A percentile compares a stretch with the other conserved stretches of the same genome.
Conservation (phyloP, 2,113 vertebrate species). For the rat (Rattus norvegicus) region DNA sequence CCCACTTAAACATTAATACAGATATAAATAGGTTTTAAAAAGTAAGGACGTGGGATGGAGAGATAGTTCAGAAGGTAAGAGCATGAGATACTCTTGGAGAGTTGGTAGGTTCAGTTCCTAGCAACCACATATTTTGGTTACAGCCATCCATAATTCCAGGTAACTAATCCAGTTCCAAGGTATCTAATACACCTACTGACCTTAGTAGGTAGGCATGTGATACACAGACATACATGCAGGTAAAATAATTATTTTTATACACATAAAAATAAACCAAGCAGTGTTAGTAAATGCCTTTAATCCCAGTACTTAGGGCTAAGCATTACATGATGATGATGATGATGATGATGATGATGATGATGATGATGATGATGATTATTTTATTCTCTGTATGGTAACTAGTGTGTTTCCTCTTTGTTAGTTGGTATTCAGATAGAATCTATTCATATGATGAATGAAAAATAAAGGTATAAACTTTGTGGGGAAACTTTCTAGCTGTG, state of each 20-base stretch:
- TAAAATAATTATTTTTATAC: neutral
- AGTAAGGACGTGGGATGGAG: neutral
- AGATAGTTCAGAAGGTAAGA: neutral
- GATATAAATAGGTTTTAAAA: neutral
- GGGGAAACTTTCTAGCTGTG: neutral
- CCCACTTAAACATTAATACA: neutral
- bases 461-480: neutral
- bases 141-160: neutral
- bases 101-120: neutral
- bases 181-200: neutral
- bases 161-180: neutral
- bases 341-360: no score
- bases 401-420: neutral
- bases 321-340: no score
- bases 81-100: neutral
- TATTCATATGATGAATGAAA: neutral
- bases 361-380: neutral
- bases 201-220: neutral
- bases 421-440: neutral
- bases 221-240: neutral
- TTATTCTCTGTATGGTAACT: neutral
- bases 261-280: neutral
- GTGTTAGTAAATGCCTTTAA: neutral
- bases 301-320: neutral
- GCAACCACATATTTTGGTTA: neutral